These are phyloP conservation scores for Petromus typicus DNA, from an alignment of 2,113 vertebrate genomes.

Conservation along the genomic window DNA sequence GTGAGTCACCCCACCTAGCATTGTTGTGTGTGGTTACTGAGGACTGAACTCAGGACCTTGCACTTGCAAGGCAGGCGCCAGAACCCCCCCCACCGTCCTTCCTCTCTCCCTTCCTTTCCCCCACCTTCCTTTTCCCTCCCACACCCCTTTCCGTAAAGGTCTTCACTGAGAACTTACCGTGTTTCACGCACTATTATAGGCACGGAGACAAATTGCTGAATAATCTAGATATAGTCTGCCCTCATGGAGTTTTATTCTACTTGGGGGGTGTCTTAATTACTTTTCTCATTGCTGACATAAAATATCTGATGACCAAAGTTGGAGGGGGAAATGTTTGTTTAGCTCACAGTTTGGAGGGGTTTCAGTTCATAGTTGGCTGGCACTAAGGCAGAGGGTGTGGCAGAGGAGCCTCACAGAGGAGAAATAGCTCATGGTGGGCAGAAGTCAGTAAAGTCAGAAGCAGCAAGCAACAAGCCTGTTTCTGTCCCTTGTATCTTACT, in stretches of 20 bases:
- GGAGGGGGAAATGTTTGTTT: background rate
- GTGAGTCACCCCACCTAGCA: too few relatives aligned
- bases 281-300: background rate
- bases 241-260: background rate
- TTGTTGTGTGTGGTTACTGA: too few relatives aligned
- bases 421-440: background rate
- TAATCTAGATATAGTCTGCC: background rate
- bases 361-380: background rate
- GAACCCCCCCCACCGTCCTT: too few relatives aligned
- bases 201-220: background rate
- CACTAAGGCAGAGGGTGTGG: background rate
- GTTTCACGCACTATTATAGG: background rate
- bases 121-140: too few relatives aligned
- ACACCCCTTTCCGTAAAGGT: background rate
- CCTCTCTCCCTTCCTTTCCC: accelerated
- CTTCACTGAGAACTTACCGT: background rate
- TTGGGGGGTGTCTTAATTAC: background rate
- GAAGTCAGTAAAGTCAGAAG: background rate
- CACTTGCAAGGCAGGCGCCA: too few relatives aligned
- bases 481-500: background rate
- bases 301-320: background rate
- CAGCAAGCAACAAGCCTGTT: background rate
- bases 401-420: background rate
- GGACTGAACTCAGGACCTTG: too few relatives aligned
- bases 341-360: background rate